Percentiles rank a stretch among this genome's conserved stretches.
These are phyloP conservation scores for Aepyceros melampus DNA, from an alignment of 2,113 vertebrate genomes.

Conservation along the genomic window DNA sequence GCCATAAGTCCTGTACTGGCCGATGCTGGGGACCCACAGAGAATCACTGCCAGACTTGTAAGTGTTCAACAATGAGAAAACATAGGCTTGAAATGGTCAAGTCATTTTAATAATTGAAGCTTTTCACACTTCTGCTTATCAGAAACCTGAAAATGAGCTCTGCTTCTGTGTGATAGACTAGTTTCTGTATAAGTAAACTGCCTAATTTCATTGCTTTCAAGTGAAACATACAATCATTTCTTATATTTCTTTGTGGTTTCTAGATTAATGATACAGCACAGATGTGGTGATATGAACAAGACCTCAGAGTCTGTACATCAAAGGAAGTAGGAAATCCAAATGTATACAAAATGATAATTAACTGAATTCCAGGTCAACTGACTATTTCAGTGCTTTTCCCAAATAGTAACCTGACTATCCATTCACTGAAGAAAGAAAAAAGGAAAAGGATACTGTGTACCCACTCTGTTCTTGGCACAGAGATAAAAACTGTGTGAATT, in stretches of 20 bases:
- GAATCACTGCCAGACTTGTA: slow-evolving; percentile 95
- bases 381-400: not conserved
- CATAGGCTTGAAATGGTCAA: not conserved
- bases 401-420: not conserved
- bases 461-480: not conserved
- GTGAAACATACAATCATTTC: not conserved
- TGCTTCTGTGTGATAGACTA: not conserved
- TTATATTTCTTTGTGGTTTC: not conserved
- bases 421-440: not conserved
- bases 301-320: not conserved
- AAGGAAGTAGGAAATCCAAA: not conserved
- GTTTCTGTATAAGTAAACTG: not conserved
- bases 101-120: not conserved
- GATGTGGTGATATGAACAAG: not conserved
- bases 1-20: slow-evolving; percentile 94
- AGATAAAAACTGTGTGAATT: not conserved
- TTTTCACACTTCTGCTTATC: not conserved
- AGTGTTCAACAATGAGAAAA: slow-evolving; percentile 75
- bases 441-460: not conserved
- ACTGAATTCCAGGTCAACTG: not conserved
- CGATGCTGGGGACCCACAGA: slow-evolving; percentile 96
- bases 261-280: not conserved
- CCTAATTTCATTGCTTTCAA: not conserved
- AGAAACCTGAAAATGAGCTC: not conserved
- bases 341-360: not conserved